Evolutionary conservation across 2,797 vertebrate genomes (phyloP).

Genomic region (Enteromius mattozi): DNA sequence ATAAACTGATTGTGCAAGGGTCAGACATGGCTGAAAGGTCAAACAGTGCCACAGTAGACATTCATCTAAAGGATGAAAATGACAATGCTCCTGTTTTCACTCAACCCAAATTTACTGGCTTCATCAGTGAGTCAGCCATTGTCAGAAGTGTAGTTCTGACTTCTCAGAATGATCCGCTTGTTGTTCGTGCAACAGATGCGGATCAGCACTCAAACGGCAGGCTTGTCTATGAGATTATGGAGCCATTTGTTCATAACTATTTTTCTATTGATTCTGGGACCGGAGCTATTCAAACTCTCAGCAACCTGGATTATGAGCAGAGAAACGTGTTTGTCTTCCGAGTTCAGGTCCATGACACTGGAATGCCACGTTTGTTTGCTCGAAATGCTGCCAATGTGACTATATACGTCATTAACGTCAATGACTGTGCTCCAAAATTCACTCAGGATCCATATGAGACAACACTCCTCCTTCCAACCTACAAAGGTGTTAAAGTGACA

Average conservation of each 20-base stretch:
- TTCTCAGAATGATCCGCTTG: constrained; percentile 77
- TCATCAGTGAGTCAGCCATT: constrained; percentile 82
- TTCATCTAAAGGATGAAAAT: constrained; percentile 84
- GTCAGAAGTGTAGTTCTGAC: constrained; percentile 83
- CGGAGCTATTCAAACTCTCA: constrained; percentile 81
- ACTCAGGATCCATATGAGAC: constrained; percentile 77
- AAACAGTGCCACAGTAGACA: constrained; percentile 74
- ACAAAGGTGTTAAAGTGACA: constrained; percentile 81
- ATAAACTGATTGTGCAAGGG: constrained; percentile 79
- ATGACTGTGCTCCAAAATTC: constrained; percentile 85
- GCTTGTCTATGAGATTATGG: constrained; percentile 85
- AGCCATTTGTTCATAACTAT: constrained; percentile 80
- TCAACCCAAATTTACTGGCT: constrained; percentile 79
- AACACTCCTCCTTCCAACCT: constrained; percentile 81
- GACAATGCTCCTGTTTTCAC: constrained; percentile 82
- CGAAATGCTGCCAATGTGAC: constrained; percentile 83
- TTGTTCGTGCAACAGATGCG: constrained; percentile 82
- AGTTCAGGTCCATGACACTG: constrained; percentile 84
- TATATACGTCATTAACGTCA: constrained; percentile 82
- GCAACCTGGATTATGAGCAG: constrained; percentile 83
- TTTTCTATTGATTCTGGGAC: constrained; percentile 87
- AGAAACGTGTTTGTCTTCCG: constrained; percentile 81
- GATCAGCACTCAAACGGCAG: constrained; percentile 82
- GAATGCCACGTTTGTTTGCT: constrained; percentile 78
- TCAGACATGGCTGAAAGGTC: constrained; percentile 86